Conservation (phyloP, 2,888 invertebrate genomes). For the Gnatocerus cornutus region DNA sequence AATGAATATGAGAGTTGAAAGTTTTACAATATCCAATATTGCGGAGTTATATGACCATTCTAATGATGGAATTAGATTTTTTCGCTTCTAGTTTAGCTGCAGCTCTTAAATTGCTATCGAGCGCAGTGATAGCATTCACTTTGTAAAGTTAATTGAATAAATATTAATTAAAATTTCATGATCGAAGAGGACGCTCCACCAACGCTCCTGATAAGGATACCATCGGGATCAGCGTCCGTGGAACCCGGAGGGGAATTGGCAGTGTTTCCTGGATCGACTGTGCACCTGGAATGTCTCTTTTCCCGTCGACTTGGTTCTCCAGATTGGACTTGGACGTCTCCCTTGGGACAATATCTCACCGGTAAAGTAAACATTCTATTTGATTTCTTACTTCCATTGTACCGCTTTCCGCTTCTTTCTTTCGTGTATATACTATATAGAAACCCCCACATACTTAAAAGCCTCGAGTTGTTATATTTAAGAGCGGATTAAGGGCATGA, state of each 20-base stretch:
- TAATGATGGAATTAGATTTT: no score
- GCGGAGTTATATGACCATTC: no score
- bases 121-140: background rate
- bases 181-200: conserved; percentile 85
- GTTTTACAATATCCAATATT: no score
- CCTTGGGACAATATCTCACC: conserved; percentile 83
- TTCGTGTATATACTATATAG: background rate
- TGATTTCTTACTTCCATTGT: conserved; percentile 43
- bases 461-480: conserved; percentile 24
- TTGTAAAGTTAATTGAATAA: conserved; percentile 8
- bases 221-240: conserved; percentile 86
- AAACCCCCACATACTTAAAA: conserved; percentile 25
- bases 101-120: no score
- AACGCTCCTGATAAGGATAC: conserved; percentile 83
- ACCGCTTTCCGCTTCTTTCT: conserved; percentile 28
- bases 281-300: conserved; percentile 88
- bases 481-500: conserved; percentile 20
- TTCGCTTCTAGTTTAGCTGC: no score
- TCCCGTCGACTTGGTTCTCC: conserved; percentile 85
- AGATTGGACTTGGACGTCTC: conserved; percentile 92
- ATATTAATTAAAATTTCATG: conserved; percentile 34
- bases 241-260: conserved; percentile 86
- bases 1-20: no score
- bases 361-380: conserved; percentile 72
- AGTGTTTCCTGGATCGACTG: conserved; percentile 85